A percentile compares a stretch with the other conserved stretches of the same genome.
Conservation (phyloP, 2,797 vertebrate genomes). For the Trematomus bernacchii region DNA sequence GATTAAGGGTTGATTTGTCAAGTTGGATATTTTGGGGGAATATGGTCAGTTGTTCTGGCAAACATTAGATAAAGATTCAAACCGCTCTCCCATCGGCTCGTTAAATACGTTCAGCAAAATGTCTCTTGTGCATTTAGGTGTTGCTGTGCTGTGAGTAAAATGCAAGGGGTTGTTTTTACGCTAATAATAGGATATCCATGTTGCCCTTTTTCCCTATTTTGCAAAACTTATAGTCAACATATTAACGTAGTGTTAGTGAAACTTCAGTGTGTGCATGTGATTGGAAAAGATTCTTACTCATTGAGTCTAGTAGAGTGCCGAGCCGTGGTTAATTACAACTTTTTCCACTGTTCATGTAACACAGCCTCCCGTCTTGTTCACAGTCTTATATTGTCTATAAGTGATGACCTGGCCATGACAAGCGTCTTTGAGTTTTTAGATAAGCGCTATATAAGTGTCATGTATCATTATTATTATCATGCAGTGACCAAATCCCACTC, state of each 20-base stretch:
- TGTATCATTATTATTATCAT: conserved; percentile 23
- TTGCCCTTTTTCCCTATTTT: no score
- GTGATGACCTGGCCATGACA: conserved; percentile 24
- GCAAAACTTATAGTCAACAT: no score
- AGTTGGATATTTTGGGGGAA: neutral
- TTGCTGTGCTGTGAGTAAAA: no score
- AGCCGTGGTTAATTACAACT: neutral
- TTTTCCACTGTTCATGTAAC: conserved; percentile 1
- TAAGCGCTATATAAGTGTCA: no score
- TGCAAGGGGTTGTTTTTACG: no score
- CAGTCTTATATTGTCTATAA: conserved; percentile 27
- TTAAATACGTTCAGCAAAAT: neutral
- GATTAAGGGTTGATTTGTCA: neutral
- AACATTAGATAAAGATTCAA: neutral
- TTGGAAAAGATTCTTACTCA: no score
- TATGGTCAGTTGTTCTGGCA: neutral
- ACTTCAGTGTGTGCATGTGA: no score
- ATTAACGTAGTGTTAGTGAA: no score
- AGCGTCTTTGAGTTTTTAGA: neutral
- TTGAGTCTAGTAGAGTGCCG: no score
- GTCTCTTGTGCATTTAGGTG: no score
- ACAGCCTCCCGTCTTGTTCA: conserved; percentile 8
- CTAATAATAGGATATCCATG: no score
- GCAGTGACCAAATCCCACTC: conserved; percentile 23
- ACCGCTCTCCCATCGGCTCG: neutral